A percentile compares a stretch with the other conserved stretches of the same genome.
phyloP scores from a whole-genome alignment of 2,797 vertebrate genomes.

The Poecile montanus region DNA sequence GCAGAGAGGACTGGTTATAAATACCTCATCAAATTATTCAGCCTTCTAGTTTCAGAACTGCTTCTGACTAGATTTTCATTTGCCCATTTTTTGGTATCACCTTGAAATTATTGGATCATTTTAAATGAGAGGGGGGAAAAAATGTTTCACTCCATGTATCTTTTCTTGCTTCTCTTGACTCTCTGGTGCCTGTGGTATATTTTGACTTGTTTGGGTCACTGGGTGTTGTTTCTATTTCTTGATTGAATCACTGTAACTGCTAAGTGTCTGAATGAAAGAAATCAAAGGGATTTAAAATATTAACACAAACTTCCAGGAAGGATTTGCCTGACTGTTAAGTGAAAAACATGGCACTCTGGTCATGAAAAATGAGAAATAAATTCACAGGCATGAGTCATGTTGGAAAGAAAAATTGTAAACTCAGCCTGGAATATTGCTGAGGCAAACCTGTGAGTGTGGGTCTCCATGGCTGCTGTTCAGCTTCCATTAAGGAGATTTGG shows the following conservation, averaged over 20 bases:
- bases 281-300: slow-evolving; percentile 52
- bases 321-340: slow-evolving; percentile 30
- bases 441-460: not conserved
- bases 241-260: not conserved
- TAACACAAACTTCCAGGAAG: slow-evolving; percentile 40
- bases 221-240: slow-evolving; percentile 8
- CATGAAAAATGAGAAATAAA: slow-evolving; percentile 46
- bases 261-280: slow-evolving; percentile 30
- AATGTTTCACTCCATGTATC: not conserved
- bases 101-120: not conserved
- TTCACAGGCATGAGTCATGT: slow-evolving; percentile 30
- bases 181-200: not conserved
- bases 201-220: slow-evolving; percentile 32
- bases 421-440: slow-evolving; percentile 4
- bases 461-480: not conserved
- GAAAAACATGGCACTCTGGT: slow-evolving; percentile 36
- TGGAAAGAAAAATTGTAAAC: slow-evolving; percentile 37
- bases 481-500: not conserved
- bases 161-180: not conserved
- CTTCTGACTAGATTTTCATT: not conserved
- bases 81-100: not conserved
- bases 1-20: not conserved
- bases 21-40: not conserved
- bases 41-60: not conserved
- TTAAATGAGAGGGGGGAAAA: not conserved